Conservation (phyloP, 2,888 invertebrate species). For the Trachelus tabidus region DNA sequence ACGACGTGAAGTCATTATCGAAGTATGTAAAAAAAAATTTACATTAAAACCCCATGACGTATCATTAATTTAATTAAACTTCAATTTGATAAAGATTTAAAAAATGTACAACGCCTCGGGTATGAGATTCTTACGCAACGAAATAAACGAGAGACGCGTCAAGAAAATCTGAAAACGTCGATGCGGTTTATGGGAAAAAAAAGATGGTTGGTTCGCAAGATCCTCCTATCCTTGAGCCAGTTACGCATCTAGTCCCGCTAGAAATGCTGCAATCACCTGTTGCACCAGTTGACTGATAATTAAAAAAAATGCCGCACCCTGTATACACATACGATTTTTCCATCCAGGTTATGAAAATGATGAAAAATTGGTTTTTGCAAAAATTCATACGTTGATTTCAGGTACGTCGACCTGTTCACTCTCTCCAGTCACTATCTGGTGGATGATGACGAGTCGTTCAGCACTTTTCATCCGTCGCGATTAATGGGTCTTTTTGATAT, state of each 20-base stretch:
- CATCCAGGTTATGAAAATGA: too few relatives aligned
- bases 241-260: slow-evolving; percentile 23
- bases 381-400: slow-evolving; percentile 33
- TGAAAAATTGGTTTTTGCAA: not conserved
- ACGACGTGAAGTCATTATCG: slow-evolving; percentile 74
- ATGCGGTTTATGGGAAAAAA: too few relatives aligned
- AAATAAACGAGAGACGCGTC: too few relatives aligned
- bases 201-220: not conserved
- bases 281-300: slow-evolving; percentile 33
- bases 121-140: too few relatives aligned
- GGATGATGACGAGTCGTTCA: slow-evolving; percentile 71
- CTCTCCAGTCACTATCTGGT: slow-evolving; percentile 77
- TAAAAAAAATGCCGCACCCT: too few relatives aligned
- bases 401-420: slow-evolving; percentile 75
- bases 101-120: not conserved
- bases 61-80: too few relatives aligned
- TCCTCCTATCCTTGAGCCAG: slow-evolving; percentile 47
- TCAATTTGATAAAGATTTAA: slow-evolving; percentile 4
- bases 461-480: slow-evolving; percentile 79
- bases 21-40: slow-evolving; percentile 63
- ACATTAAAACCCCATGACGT: slow-evolving; percentile 7
- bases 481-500: slow-evolving; percentile 82
- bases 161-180: too few relatives aligned
- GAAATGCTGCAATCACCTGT: slow-evolving; percentile 35
- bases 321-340: too few relatives aligned